Conservation (phyloP, 2,888 invertebrate species). For the Trachelus iudaicus region DNA sequence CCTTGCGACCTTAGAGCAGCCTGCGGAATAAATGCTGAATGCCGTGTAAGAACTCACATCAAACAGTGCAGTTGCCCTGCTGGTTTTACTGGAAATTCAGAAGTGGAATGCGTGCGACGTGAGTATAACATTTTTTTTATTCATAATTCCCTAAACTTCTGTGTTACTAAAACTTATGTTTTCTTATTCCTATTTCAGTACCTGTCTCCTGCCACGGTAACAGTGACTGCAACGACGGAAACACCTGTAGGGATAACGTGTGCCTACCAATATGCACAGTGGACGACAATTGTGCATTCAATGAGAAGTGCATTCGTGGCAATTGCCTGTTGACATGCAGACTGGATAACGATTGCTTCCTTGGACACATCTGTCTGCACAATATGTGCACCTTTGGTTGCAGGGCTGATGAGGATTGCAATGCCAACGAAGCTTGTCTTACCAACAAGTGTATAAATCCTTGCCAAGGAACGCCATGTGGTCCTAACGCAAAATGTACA, state of each 20-base stretch:
- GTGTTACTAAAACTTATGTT: neutral
- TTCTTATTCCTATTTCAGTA: slow-evolving; percentile 68
- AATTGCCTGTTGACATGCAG: slow-evolving; percentile 89
- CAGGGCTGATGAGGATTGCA: slow-evolving; percentile 87
- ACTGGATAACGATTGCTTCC: slow-evolving; percentile 91
- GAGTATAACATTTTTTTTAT: slow-evolving; percentile 57
- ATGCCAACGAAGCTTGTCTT: slow-evolving; percentile 84
- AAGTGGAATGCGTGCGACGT: slow-evolving; percentile 87
- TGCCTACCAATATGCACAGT: slow-evolving; percentile 81
- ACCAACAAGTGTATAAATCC: slow-evolving; percentile 85
- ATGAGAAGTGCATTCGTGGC: slow-evolving; percentile 87
- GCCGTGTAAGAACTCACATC: slow-evolving; percentile 77
- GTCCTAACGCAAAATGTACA: slow-evolving; percentile 85
- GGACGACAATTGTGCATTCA: slow-evolving; percentile 88
- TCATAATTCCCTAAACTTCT: neutral
- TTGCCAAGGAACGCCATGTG: slow-evolving; percentile 81
- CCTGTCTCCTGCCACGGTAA: slow-evolving; percentile 80
- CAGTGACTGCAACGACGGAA: slow-evolving; percentile 78
- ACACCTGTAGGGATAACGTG: slow-evolving; percentile 83
- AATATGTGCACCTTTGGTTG: slow-evolving; percentile 90
- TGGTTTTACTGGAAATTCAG: slow-evolving; percentile 87
- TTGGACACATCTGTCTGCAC: slow-evolving; percentile 88
- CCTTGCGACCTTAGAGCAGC: slow-evolving; percentile 81
- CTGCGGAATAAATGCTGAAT: slow-evolving; percentile 87
- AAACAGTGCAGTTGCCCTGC: slow-evolving; percentile 86